Evolutionary conservation across 2,888 invertebrate genomes (phyloP), one percentile per base, ranked within the genome.

Genomic region (Isotomurus palustris): DNA sequence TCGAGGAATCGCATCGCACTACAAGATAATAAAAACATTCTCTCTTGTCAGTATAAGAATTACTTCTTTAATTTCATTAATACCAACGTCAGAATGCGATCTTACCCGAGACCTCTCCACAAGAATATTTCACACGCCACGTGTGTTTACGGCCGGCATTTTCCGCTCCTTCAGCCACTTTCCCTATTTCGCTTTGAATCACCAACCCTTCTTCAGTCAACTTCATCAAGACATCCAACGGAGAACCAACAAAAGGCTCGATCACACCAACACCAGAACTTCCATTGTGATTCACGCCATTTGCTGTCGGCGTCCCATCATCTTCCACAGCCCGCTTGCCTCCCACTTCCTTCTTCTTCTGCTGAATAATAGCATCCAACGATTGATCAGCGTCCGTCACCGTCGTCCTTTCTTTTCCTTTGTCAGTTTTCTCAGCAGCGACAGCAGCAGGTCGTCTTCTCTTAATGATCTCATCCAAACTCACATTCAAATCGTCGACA

Each of bases 1-100:
- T 10, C 3, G 44, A 19, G 14, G 50, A 35, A 12, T 56, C 44
- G 25, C 49, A 49, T 3, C 10, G 22, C 12, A 43, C 56, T 56
- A 24, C 1, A 19, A 17, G 29, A 35, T 35, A 29, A 32, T 5
- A 27, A 21, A 10, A 49, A 29, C 6, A 8, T 24, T 10, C 19
- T 3, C 17, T 19, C 21, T 32, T 6, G 19, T 4, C 28, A 40
- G 10, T 8, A 14, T 17, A 6, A 40, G 6, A 14, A n/a, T n/a
- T 40, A n/a, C 17, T 40, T 14, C 40, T 43, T 12, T 8, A 19
- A 43, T 6, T 43, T 3, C 43, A n/a, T 24, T 17, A 47, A 27
- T 4, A 10, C 6, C 8, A 40, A 40, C 40, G 40, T 8, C 6
- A n/a, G 19, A 22, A 44, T 8, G 24, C 19, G 17, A 35, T 35